Evolutionary conservation across 1,140 invertebrate genomes (phyloP), one percentile per base, ranked within the genome.

Genomic region (Drosophila auraria): DNA sequence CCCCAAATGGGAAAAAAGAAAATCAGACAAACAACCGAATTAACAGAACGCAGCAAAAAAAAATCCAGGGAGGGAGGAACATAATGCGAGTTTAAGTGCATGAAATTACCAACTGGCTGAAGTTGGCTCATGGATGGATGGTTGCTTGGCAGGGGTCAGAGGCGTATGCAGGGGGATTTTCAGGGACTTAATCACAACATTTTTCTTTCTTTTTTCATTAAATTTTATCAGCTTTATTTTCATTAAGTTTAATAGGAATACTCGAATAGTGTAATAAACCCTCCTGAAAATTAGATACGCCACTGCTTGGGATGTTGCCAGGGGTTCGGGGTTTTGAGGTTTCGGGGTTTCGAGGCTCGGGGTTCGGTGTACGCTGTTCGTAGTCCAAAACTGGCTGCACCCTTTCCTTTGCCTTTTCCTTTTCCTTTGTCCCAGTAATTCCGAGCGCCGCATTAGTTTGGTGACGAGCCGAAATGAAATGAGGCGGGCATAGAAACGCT

Each of bases 1-100:
- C 57, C 71, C 57, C 40, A 63, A 63, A 75, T 64, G 74, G 56
- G 53, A 54, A 71, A 54, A 68, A 60, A 45, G 49, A 56, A 87
- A 89, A 82, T 84, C 81, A 82, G 86, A 90, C 78, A 84, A 83
- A 80, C 74, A 89, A 76, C 81, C 70, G 80, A 90, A 84, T 90
- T 89, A 89, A 89, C 81, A 80, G 69, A 87, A 83, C 59, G 69
- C 49, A 76, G 66, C 40, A 71, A 66, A 70, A 73, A 74, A 40
- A 76, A 59, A 14, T 38, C 12, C 50, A 27, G 27, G 30, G 63
- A 62, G 80, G 33, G 71, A 70, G 53, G 58, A 86, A 70, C 63
- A 86, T 90, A 90, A 90, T 86, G 87, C 79, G 86, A 90, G 86
- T 86, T 90, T 90, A 90, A 90, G 87, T 90, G 86, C 86, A 90